These are phyloP conservation scores for Arnoldichthys spilopterus DNA, from an alignment of 2,797 vertebrate species.

Conservation along the genomic window DNA sequence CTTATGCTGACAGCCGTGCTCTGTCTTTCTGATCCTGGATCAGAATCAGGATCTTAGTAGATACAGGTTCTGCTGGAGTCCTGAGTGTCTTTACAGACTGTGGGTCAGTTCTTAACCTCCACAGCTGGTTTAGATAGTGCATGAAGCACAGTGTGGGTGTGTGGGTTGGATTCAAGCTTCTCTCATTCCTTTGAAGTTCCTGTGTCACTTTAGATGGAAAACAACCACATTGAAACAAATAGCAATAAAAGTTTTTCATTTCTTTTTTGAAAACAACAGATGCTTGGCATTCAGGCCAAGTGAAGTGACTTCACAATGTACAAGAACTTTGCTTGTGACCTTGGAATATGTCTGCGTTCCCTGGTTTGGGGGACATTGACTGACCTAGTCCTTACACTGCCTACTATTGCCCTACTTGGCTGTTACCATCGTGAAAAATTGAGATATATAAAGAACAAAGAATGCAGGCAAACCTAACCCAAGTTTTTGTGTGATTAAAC, in stretches of 20 bases:
- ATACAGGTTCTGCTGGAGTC: neutral
- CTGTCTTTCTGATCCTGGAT: neutral
- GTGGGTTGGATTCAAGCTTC: slow-evolving; percentile 68
- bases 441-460: slow-evolving; percentile 24
- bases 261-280: slow-evolving; percentile 74
- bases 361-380: slow-evolving; percentile 1
- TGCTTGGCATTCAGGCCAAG: slow-evolving; percentile 66
- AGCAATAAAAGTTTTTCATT: slow-evolving; percentile 71
- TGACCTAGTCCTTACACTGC: slow-evolving; percentile 30
- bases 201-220: slow-evolving; percentile 65
- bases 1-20: neutral
- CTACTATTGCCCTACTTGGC: slow-evolving; percentile 27
- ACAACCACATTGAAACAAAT: slow-evolving; percentile 77
- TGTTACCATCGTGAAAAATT: slow-evolving; percentile 12
- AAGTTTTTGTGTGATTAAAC: slow-evolving; percentile 1
- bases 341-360: slow-evolving; percentile 61
- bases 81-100: slow-evolving; percentile 31
- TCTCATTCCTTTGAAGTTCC: slow-evolving; percentile 77
- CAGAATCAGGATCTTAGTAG: neutral
- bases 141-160: slow-evolving; percentile 70
- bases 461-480: slow-evolving; percentile 17
- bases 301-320: slow-evolving; percentile 66
- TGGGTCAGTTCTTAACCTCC: slow-evolving; percentile 61
- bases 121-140: slow-evolving; percentile 79
- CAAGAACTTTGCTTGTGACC: slow-evolving; percentile 65